Percentiles rank a stretch among this genome's conserved stretches.
These are phyloP conservation scores for Carpatolechia fugitivella DNA, from an alignment of 2,888 invertebrate species.

Conservation along the genomic window DNA sequence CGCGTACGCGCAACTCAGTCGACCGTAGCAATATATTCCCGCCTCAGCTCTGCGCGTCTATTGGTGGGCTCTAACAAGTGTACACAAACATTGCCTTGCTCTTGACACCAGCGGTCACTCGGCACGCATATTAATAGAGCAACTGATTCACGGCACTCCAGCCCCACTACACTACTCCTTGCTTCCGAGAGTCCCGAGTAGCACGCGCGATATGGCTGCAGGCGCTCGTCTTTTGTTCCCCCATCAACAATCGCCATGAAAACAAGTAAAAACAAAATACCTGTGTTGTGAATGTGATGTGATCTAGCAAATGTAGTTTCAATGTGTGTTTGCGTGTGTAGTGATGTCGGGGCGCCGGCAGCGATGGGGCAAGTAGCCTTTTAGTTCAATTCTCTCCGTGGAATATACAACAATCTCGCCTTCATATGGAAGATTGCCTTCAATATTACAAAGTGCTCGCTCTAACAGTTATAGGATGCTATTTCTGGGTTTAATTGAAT, in stretches of 20 bases:
- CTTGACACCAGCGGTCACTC: slow-evolving; percentile 72
- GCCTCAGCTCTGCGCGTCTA: slow-evolving; percentile 19
- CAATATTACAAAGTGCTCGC: neutral
- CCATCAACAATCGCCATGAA: slow-evolving; percentile 27
- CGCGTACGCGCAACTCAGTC: neutral
- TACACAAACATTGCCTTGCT: slow-evolving; percentile 60
- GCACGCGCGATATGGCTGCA: slow-evolving; percentile 59
- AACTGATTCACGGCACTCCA: slow-evolving; percentile 64
- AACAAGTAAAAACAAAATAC: neutral
- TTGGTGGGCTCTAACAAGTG: slow-evolving; percentile 6
- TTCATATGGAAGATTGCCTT: slow-evolving; percentile 2
- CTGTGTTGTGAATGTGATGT: slow-evolving; percentile 25
- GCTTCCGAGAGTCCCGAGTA: slow-evolving; percentile 34
- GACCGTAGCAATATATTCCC: slow-evolving; percentile 17
- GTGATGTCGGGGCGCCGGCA: slow-evolving; percentile 50
- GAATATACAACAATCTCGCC: neutral
- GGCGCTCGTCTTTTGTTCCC: slow-evolving; percentile 43
- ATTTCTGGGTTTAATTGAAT: neutral
- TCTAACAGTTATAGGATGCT: neutral
- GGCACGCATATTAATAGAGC: slow-evolving; percentile 75
- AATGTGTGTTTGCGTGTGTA: slow-evolving; percentile 32
- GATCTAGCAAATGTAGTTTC: slow-evolving; percentile 42
- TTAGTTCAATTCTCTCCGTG: slow-evolving; percentile 3
- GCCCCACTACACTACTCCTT: slow-evolving; percentile 8
- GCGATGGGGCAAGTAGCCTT: slow-evolving; percentile 44